phyloP scores from a whole-genome alignment of 2,797 vertebrate genomes.

The Spinibarbus caldwelli region DNA sequence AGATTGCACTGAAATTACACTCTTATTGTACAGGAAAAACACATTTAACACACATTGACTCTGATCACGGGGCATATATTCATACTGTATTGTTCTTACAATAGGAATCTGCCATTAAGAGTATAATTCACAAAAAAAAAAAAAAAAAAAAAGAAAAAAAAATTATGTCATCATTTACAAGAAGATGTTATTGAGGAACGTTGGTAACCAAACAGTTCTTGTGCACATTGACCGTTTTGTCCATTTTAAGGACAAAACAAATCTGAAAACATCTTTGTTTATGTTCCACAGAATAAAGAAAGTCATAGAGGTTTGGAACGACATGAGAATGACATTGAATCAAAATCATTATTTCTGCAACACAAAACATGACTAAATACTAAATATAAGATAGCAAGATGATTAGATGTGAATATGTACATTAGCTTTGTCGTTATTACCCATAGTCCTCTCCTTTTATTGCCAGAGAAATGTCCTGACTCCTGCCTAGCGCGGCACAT shows the following conservation, averaged over 20 bases:
- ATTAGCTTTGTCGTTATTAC: neutral
- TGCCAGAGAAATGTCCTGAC: neutral
- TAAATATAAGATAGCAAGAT: neutral
- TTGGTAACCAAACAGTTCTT: neutral
- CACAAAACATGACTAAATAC: neutral
- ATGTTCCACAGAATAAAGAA: neutral
- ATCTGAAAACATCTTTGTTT: too few relatives aligned
- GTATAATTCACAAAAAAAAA: too few relatives aligned
- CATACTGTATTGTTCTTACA: too few relatives aligned
- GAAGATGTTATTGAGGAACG: neutral
- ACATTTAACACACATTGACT: too few relatives aligned
- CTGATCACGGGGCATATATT: too few relatives aligned
- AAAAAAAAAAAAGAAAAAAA: too few relatives aligned
- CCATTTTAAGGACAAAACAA: neutral
- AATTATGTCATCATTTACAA: neutral
- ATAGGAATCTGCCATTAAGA: too few relatives aligned
- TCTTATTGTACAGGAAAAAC: too few relatives aligned
- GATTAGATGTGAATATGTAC: neutral
- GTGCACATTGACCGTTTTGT: neutral
- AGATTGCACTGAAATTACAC: too few relatives aligned
- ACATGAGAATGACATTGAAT: neutral
- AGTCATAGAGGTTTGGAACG: neutral
- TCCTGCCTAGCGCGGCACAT: neutral
- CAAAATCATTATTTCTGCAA: neutral
- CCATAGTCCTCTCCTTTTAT: neutral